Percentiles rank a stretch among this genome's conserved stretches.
phyloP scores from a whole-genome alignment of 2,113 vertebrate species.

The Chunga burmeisteri region DNA sequence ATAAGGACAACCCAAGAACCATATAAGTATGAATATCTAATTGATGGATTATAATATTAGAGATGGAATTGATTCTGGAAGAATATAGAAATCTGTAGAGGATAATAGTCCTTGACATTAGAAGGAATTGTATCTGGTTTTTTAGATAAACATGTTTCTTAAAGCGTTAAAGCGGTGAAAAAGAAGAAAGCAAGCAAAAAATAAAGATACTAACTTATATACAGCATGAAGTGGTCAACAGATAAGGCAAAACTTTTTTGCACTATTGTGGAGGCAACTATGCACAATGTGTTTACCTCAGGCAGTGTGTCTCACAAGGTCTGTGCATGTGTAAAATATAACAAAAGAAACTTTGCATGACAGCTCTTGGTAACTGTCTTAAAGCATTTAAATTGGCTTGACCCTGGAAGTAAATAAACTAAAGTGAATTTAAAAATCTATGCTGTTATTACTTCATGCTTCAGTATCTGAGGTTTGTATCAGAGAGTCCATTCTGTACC shows the following conservation, averaged over 20 bases:
- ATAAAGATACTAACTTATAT: neutral
- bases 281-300: neutral
- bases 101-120: neutral
- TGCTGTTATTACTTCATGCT: neutral
- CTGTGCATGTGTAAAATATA: neutral
- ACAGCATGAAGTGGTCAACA: neutral
- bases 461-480: neutral
- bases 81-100: neutral
- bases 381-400: neutral
- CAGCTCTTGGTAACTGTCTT: neutral
- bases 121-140: neutral
- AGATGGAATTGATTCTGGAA: neutral
- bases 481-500: neutral
- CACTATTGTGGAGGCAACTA: neutral
- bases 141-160: neutral
- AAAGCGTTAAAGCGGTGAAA: neutral
- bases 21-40: neutral
- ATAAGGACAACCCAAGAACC: neutral
- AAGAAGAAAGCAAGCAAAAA: neutral
- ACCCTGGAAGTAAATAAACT: neutral
- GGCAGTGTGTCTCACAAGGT: neutral
- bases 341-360: neutral
- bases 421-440: neutral
- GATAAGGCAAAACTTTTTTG: neutral
- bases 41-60: neutral